Conservation (phyloP, 2,888 invertebrate species). For the Tuberolachnus salignus region DNA sequence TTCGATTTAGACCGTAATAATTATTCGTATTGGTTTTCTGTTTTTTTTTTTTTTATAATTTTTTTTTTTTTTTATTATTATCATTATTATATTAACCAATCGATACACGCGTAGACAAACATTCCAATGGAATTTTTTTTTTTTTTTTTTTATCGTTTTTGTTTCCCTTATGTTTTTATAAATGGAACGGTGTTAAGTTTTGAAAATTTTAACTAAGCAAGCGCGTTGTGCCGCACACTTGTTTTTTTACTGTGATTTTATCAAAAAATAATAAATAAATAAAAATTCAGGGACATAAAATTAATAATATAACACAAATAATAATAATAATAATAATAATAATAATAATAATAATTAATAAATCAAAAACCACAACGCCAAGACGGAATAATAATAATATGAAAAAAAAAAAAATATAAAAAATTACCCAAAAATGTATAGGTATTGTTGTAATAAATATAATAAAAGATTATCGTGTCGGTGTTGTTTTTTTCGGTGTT, state of each 20-base stretch:
- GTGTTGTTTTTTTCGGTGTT: slow-evolving; percentile 51
- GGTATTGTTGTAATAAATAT: slow-evolving; percentile 18
- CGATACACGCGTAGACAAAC: too few species aligned
- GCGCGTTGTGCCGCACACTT: slow-evolving; percentile 31
- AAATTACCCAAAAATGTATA: slow-evolving; percentile 17
- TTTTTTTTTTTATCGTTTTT: background rate
- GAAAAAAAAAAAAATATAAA: background rate
- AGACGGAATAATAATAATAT: background rate
- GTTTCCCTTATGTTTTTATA: background rate
- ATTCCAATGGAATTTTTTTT: background rate
- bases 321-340: slow-evolving; percentile 12
- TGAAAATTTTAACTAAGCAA: slow-evolving; percentile 33
- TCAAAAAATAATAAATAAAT: background rate
- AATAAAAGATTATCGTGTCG: background rate
- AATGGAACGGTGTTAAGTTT: slow-evolving; percentile 49
- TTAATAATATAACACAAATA: slow-evolving; percentile 26
- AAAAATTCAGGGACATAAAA: slow-evolving; percentile 35
- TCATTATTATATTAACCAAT: too few species aligned
- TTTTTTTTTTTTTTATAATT: too few species aligned
- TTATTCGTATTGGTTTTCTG: too few species aligned
- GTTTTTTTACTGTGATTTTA: slow-evolving; percentile 54
- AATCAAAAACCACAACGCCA: slow-evolving; percentile 24
- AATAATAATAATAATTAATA: slow-evolving; percentile 1
- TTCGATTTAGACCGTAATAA: too few species aligned
- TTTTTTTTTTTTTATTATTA: too few species aligned